Conservation (phyloP, 2,888 invertebrate species). For the Teleogryllus oceanicus region DNA sequence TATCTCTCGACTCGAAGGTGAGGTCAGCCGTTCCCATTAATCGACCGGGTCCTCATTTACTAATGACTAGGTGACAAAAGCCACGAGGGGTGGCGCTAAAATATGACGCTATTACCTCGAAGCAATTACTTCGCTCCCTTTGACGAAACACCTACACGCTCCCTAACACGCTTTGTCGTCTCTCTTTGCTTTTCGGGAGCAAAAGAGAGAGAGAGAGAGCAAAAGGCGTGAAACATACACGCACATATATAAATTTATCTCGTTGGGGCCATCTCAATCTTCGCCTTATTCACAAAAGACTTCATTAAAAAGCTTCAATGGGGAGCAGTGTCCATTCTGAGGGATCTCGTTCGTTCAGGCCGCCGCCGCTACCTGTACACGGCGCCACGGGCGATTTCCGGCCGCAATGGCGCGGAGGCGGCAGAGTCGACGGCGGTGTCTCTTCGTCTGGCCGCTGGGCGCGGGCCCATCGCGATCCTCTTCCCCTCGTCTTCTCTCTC, state of each 20-base stretch:
- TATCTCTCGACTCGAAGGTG: neutral
- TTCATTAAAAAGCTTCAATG: neutral
- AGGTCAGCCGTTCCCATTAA: neutral
- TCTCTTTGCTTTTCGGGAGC: neutral
- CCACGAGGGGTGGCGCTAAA: neutral
- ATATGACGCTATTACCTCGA: neutral
- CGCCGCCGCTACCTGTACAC: neutral
- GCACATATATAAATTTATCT: neutral
- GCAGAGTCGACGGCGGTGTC: neutral
- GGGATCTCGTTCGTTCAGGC: neutral
- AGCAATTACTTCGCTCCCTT: too few species aligned
- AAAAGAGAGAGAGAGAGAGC: neutral
- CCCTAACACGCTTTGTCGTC: neutral
- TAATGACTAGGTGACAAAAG: slow-evolving; percentile 18
- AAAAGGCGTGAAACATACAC: too few species aligned
- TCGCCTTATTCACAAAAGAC: neutral
- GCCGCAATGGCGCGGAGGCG: slow-evolving; percentile 7
- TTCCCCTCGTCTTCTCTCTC: too few species aligned
- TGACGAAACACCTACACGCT: neutral
- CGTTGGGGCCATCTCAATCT: slow-evolving; percentile 1
- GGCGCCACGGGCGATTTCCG: slow-evolving; percentile 1
- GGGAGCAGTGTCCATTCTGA: slow-evolving; percentile 3
- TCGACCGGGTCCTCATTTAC: slow-evolving; percentile 6
- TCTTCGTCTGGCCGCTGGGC: too few species aligned
- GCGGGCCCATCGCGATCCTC: too few species aligned